A percentile compares a stretch with the other conserved stretches of the same genome.
These are phyloP conservation scores for Drosophila gunungcola DNA, from an alignment of 1,140 invertebrate genomes.

Conservation along the genomic window DNA sequence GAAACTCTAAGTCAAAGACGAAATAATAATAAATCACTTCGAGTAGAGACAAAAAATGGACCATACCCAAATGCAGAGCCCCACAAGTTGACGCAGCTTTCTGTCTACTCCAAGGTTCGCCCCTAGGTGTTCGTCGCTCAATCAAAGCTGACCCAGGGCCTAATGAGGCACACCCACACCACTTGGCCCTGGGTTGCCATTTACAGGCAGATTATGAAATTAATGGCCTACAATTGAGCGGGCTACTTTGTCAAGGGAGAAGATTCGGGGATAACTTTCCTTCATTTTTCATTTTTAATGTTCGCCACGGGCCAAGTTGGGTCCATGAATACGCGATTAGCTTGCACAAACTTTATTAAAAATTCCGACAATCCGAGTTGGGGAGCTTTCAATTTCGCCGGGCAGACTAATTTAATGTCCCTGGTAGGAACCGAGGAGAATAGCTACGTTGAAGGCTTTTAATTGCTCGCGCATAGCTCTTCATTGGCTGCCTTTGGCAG, in stretches of 20 bases:
- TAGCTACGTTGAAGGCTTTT: slow-evolving; percentile 33
- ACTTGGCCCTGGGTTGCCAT: slow-evolving; percentile 19
- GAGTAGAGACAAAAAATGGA: slow-evolving; percentile 21
- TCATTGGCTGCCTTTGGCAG: slow-evolving; percentile 42
- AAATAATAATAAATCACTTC: slow-evolving; percentile 55
- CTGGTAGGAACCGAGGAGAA: slow-evolving; percentile 9
- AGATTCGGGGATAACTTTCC: slow-evolving; percentile 41
- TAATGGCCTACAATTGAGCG: slow-evolving; percentile 57
- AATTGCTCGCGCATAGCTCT: slow-evolving; percentile 32
- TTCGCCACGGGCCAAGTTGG: slow-evolving; percentile 39
- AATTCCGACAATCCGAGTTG: slow-evolving; percentile 23
- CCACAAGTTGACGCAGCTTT: neutral
- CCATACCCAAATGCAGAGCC: neutral
- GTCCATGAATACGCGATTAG: slow-evolving; percentile 49
- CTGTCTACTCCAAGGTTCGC: neutral
- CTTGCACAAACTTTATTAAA: slow-evolving; percentile 52
- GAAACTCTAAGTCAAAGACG: slow-evolving; percentile 20
- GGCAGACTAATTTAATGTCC: slow-evolving; percentile 41
- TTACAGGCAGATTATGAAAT: slow-evolving; percentile 55
- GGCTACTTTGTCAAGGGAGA: slow-evolving; percentile 42
- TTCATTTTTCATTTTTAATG: slow-evolving; percentile 62
- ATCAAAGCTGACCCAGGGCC: slow-evolving; percentile 49
- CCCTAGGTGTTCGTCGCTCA: slow-evolving; percentile 49
- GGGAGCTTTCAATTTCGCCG: slow-evolving; percentile 21
- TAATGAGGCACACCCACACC: slow-evolving; percentile 30